Base-by-base conservation (phyloP, 1,140 invertebrate species). In the Drosophila bocki region DNA sequence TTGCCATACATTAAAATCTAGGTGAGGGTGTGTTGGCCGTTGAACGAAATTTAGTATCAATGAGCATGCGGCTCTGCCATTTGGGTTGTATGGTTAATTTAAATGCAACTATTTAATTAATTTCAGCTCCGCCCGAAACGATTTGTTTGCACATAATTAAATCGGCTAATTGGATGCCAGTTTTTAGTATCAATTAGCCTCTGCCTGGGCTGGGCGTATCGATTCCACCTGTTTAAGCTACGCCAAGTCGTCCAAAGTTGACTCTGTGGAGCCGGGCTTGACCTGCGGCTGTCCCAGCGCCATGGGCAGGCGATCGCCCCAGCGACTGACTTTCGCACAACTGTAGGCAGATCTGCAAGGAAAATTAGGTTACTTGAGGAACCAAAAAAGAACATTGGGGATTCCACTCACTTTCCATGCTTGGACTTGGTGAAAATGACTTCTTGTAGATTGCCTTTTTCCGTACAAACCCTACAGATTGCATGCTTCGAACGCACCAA, bases 401-500 rank as follows among this genome's bases (percentile, higher is more conserved):
- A 60, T 33, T 26, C 0, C 51, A 82, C 72, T 78, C 57, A 92
- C 96, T 95, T 96, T 93, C 96, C 96, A 87, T 97, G 94, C 93
- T 96, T 97, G 0, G 91, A 84, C 65, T 95, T 94, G 2, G 97
- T 96, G 80, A 98, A 95, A 75, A 97, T 95, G 5, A 97, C 93
- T 93, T 98, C 96, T 70, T 95, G 92, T n/a, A 98, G 92, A 67
- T 96, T 94, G 26, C 97, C 97, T 76, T 95, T 92, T 8, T 94
- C 81, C 7, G 95, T 96, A 92, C 98, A 99, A 76, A 97, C 85
- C 50, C 96, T 94, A 91, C 97, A 98, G 81, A 97, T 94, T 1
- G 94, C 94, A 90, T 97, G 97, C 65, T 94, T 95, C 1, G 95
- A 94, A 53, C 95, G 94, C 13, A 95, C 93, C 42, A 97, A 90